These are phyloP conservation scores for Atherinomorus stipes DNA, from an alignment of 2,113 vertebrate genomes.

Conservation along the genomic window DNA sequence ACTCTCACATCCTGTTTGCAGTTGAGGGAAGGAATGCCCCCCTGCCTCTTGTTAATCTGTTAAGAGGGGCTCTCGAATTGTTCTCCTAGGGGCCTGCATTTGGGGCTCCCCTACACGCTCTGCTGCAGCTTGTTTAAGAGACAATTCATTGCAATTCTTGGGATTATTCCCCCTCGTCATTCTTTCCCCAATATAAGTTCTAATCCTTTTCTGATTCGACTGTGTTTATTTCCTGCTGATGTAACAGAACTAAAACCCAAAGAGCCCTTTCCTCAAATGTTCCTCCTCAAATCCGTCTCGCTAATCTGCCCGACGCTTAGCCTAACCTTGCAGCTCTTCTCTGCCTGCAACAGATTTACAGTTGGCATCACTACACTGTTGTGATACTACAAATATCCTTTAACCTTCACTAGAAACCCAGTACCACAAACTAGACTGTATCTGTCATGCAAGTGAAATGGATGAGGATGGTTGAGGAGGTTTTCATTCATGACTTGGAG, in stretches of 20 bases:
- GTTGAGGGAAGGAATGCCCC: constrained; percentile 68
- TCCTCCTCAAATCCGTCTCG: constrained; percentile 54
- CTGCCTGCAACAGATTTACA: constrained; percentile 29
- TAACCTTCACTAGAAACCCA: constrained; percentile 14
- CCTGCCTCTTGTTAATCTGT: constrained; percentile 73
- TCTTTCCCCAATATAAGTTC: constrained; percentile 45
- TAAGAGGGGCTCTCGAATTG: constrained; percentile 64
- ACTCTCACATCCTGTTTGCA: constrained; percentile 58
- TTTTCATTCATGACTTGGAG: constrained; percentile 21
- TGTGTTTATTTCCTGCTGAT: constrained; percentile 67
- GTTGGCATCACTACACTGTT: not conserved
- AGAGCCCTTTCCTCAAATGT: constrained; percentile 49
- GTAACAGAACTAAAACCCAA: constrained; percentile 63
- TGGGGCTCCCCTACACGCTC: constrained; percentile 31
- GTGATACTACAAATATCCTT: constrained; percentile 32
- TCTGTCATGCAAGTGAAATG: constrained; percentile 11
- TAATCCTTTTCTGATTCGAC: constrained; percentile 51
- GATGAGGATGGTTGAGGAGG: constrained; percentile 25
- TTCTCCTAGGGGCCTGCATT: constrained; percentile 54
- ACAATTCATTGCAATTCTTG: constrained; percentile 60
- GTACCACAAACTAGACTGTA: not conserved
- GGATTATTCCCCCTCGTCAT: constrained; percentile 37
- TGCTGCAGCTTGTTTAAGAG: constrained; percentile 53
- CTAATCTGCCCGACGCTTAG: constrained; percentile 60
- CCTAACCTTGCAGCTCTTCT: constrained; percentile 27